These are phyloP conservation scores for Cairina moschata DNA, from an alignment of 2,113 vertebrate genomes.

Conservation along the genomic window DNA sequence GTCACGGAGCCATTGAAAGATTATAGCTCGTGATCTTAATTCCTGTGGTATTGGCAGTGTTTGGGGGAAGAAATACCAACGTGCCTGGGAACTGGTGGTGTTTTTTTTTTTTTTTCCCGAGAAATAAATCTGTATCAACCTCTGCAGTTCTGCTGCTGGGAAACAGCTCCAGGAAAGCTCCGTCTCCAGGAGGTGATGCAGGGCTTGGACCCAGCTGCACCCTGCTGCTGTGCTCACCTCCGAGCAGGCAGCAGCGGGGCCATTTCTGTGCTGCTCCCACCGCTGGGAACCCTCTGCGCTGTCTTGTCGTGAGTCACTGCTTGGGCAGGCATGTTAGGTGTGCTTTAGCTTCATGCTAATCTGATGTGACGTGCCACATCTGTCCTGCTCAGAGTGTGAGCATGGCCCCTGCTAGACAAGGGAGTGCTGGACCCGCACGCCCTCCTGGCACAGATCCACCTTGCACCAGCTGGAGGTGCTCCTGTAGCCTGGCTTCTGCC, in stretches of 20 bases:
- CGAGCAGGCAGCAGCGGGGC: background rate
- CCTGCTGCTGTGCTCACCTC: background rate
- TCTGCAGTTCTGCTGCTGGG: background rate
- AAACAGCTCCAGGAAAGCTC: background rate
- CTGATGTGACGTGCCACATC: background rate
- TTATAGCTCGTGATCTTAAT: background rate
- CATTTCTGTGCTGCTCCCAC: background rate
- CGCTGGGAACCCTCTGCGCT: background rate
- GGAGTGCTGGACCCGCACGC: background rate
- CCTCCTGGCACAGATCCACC: background rate
- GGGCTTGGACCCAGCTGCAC: fast-evolving
- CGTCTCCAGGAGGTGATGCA: background rate
- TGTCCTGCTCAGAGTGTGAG: background rate
- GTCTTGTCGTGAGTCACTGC: background rate
- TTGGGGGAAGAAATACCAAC: background rate
- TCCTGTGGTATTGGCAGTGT: background rate
- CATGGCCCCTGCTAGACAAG: background rate
- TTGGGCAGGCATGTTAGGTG: background rate
- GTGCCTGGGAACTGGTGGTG: background rate
- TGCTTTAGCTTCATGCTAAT: background rate
- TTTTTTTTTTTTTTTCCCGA: no score
- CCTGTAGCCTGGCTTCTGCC: background rate
- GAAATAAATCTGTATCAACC: no score
- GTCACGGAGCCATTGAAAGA: fast-evolving
- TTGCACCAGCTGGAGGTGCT: background rate